phyloP scores from a whole-genome alignment of 53 echinoderm and acorn worm genomes.

The Astropecten irregularis region DNA sequence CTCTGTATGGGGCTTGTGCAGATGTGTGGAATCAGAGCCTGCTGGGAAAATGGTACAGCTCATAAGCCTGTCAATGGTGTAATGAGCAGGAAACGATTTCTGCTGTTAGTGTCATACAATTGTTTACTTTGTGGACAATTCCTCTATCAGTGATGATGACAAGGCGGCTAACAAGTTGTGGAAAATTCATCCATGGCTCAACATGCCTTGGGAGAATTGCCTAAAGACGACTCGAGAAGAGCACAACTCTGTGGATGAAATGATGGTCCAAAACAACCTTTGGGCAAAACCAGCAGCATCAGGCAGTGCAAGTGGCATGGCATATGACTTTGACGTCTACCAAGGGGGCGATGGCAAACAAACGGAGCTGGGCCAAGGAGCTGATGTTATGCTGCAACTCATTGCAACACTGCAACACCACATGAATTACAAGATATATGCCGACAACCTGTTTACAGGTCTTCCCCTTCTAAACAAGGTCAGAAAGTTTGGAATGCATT shows the following conservation, averaged over 20 bases:
- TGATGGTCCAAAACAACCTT: slow-evolving; percentile 44
- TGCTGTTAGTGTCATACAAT: slow-evolving; percentile 17
- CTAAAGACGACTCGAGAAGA: slow-evolving; percentile 15
- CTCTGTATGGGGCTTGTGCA: slow-evolving; percentile 59
- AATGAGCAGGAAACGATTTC: slow-evolving; percentile 59
- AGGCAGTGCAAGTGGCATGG: slow-evolving; percentile 6
- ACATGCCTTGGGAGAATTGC: slow-evolving; percentile 19
- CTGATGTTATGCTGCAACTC: slow-evolving; percentile 57
- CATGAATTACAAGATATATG: slow-evolving; percentile 48
- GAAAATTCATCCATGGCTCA: slow-evolving; percentile 57
- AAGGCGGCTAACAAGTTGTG: slow-evolving; percentile 43
- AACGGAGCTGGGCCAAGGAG: slow-evolving; percentile 11
- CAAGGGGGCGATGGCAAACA: slow-evolving; percentile 30
- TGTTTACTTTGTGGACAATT: slow-evolving; percentile 56
- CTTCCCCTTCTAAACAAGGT: slow-evolving; percentile 17
- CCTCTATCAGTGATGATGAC: slow-evolving; percentile 30
- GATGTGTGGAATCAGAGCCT: slow-evolving; percentile 51
- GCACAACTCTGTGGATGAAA: slow-evolving; percentile 51
- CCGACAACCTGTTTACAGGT: slow-evolving; percentile 50
- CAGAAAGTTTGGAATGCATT: slow-evolving; percentile 41
- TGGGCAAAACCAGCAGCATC: not conserved
- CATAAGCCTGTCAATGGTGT: slow-evolving; percentile 38
- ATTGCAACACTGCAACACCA: not conserved
- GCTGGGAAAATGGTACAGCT: slow-evolving; percentile 48
- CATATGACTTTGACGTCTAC: slow-evolving; percentile 43